These are phyloP conservation scores for Leiothrix lutea DNA, from an alignment of 2,113 vertebrate species.

Conservation along the genomic window DNA sequence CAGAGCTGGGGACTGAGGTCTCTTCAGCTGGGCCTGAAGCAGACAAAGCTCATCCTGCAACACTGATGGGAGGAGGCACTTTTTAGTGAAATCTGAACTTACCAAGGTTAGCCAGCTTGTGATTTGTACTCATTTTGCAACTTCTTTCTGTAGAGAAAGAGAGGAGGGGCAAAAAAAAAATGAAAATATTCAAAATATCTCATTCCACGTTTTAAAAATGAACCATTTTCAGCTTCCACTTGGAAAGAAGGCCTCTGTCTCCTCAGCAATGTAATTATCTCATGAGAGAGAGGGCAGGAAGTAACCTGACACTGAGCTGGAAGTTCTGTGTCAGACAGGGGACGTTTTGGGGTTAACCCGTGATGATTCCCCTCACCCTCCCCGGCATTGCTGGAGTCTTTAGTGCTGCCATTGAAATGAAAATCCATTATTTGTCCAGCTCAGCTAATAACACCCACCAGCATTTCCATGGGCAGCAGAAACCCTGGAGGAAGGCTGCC, in stretches of 20 bases:
- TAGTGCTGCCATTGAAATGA: background rate
- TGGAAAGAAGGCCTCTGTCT: background rate
- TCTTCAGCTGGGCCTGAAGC: background rate
- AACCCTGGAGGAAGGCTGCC: slow-evolving; percentile 18
- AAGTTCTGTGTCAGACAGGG: background rate
- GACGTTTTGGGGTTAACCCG: background rate
- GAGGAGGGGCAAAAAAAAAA: background rate
- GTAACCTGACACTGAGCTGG: background rate
- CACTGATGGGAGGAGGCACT: background rate
- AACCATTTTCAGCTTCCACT: background rate
- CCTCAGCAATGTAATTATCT: background rate
- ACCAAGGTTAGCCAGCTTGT: background rate
- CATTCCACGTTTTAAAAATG: background rate
- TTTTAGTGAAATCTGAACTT: background rate
- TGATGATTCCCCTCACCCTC: background rate
- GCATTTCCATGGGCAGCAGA: slow-evolving; percentile 7
- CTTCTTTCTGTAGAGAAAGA: background rate
- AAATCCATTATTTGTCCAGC: background rate
- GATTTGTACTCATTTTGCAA: background rate
- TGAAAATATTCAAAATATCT: background rate
- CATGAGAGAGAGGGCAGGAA: background rate
- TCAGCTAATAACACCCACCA: background rate
- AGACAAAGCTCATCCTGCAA: background rate
- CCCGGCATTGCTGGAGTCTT: background rate
- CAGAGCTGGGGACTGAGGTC: background rate